A percentile compares a stretch with the other conserved stretches of the same genome.
Conservation (phyloP, 2,888 invertebrate species). For the Papilio demoleus region DNA sequence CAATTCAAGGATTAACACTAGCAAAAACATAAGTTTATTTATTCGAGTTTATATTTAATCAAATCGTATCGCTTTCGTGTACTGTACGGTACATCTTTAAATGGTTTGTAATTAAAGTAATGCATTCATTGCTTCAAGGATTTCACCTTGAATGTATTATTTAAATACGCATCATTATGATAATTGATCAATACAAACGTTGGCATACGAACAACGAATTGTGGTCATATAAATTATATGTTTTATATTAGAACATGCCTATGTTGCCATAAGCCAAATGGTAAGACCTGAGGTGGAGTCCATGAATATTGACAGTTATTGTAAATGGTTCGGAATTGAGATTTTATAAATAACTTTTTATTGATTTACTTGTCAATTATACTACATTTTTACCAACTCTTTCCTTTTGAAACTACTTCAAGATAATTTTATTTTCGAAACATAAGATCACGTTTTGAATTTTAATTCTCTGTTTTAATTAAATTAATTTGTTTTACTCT, state of each 20-base stretch:
- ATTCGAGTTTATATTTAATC: background rate
- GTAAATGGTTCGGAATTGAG: too few relatives aligned
- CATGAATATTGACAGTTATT: too few relatives aligned
- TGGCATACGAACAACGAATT: background rate
- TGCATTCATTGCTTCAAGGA: constrained; percentile 31
- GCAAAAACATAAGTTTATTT: background rate
- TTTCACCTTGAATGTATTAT: constrained; percentile 33
- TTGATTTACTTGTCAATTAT: background rate
- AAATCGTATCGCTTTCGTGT: background rate
- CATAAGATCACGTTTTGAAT: background rate
- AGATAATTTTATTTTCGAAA: background rate
- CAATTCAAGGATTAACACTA: constrained; percentile 16
- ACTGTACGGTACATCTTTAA: constrained; percentile 10
- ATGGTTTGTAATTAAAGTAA: constrained; percentile 24
- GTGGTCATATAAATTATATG: background rate
- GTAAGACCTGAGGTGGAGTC: too few relatives aligned
- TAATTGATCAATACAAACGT: constrained; percentile 10
- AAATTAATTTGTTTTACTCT: background rate
- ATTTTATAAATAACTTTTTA: background rate
- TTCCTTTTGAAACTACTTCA: background rate
- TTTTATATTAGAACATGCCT: background rate
- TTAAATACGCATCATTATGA: constrained; percentile 20
- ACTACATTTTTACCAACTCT: background rate
- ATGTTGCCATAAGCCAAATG: too few relatives aligned
- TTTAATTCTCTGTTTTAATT: constrained; percentile 6